A percentile compares a stretch with the other conserved stretches of the same genome.
phyloP scores from a whole-genome alignment of 2,797 vertebrate species.

The Catharus ustulatus region DNA sequence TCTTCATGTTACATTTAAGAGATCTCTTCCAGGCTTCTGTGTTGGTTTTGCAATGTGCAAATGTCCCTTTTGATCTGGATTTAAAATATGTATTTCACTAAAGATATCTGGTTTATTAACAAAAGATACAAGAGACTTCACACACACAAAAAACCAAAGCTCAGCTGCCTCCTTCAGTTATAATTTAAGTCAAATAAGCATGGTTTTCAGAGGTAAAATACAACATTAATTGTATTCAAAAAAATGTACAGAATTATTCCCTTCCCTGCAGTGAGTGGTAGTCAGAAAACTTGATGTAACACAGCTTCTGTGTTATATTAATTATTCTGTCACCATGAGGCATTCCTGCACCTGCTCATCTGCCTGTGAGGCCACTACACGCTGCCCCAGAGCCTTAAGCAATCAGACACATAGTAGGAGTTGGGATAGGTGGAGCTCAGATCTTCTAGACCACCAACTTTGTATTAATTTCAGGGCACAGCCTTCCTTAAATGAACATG shows the following conservation, averaged over 20 bases:
- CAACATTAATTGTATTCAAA: neutral
- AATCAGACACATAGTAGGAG: neutral
- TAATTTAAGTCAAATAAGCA: neutral
- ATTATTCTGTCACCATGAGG: neutral
- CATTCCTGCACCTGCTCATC: neutral
- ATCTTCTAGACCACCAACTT: neutral
- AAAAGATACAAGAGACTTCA: neutral
- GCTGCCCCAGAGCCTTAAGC: neutral
- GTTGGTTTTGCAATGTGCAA: neutral
- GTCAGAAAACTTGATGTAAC: neutral
- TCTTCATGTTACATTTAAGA: neutral
- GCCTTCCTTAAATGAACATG: neutral
- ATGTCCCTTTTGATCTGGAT: neutral
- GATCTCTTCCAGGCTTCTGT: neutral
- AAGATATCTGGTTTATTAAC: neutral
- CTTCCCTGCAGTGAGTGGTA: neutral
- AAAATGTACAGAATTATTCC: neutral
- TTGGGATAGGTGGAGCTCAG: neutral
- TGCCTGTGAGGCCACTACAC: accelerated
- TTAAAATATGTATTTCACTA: neutral
- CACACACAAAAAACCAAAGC: accelerated
- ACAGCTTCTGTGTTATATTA: neutral
- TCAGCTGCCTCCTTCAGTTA: neutral
- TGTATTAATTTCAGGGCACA: neutral
- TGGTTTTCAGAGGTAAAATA: neutral